Conservation (phyloP, 2,113 vertebrate species). For the Catagonus wagneri region DNA sequence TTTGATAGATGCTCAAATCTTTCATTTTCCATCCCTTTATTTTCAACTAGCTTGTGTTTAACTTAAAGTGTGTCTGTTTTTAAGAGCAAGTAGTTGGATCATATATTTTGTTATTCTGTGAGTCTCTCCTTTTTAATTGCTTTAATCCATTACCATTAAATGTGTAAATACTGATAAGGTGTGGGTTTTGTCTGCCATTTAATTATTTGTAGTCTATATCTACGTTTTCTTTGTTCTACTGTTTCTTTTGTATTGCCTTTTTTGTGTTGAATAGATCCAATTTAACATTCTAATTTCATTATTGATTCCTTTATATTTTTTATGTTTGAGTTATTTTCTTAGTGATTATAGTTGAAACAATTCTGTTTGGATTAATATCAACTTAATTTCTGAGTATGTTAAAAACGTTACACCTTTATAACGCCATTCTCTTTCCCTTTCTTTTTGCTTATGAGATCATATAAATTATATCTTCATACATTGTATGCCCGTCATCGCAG, state of each 20-base stretch:
- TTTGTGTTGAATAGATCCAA: neutral
- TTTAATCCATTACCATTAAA: neutral
- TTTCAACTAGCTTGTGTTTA: neutral
- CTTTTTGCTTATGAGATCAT: neutral
- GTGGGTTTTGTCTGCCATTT: neutral
- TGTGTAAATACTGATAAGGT: neutral
- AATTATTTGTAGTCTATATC: neutral
- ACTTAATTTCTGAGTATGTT: neutral
- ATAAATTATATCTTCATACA: neutral
- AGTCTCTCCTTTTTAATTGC: neutral
- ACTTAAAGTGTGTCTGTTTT: neutral
- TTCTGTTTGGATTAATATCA: neutral
- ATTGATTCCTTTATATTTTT: neutral
- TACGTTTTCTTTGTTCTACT: neutral
- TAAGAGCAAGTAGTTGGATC: neutral
- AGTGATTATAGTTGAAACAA: neutral
- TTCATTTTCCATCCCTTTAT: neutral
- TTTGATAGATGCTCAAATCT: no score
- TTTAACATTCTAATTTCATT: neutral
- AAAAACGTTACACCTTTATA: neutral
- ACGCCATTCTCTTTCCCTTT: neutral
- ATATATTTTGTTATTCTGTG: neutral
- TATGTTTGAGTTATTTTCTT: conserved; percentile 1
- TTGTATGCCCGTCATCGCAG: neutral
- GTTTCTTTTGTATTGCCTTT: neutral